These are phyloP conservation scores for Temnothorax rugatulus DNA, from an alignment of 2,888 invertebrate genomes.

Conservation along the genomic window DNA sequence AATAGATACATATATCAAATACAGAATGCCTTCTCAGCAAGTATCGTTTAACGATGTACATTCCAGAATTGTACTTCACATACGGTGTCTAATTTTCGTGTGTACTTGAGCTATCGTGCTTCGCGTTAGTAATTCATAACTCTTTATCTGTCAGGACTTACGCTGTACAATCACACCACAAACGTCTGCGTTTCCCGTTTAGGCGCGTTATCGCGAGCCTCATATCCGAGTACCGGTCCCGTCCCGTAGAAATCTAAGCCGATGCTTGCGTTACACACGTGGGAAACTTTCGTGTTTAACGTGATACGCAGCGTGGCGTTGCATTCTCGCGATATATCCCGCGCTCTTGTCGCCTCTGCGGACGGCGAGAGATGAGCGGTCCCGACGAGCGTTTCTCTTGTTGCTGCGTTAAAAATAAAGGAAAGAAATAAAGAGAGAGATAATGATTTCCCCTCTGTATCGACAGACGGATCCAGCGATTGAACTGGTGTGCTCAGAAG, in stretches of 20 bases:
- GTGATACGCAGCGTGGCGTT: conserved; percentile 25
- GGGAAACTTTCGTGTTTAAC: conserved; percentile 58
- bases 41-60: background rate
- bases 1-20: background rate
- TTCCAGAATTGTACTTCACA: background rate
- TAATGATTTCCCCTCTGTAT: conserved; percentile 30
- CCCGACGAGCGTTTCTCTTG: conserved; percentile 16
- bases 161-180: background rate
- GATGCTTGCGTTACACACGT: conserved; percentile 38
- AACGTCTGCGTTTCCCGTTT: conserved; percentile 27
- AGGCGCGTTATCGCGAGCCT: conserved; percentile 20
- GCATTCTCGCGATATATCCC: conserved; percentile 28
- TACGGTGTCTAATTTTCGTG: conserved; percentile 5
- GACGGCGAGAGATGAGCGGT: background rate
- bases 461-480: conserved; percentile 3
- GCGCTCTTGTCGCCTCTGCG: background rate
- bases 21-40: background rate
- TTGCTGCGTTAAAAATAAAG: background rate
- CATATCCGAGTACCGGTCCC: background rate
- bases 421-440: background rate
- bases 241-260: conserved; percentile 28
- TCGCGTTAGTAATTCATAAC: conserved; percentile 32
- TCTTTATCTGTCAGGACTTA: conserved; percentile 31
- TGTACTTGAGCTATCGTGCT: conserved; percentile 6
- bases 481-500: conserved; percentile 22